Conservation (phyloP, 2,797 vertebrate genomes). For the Florisuga fusca region DNA sequence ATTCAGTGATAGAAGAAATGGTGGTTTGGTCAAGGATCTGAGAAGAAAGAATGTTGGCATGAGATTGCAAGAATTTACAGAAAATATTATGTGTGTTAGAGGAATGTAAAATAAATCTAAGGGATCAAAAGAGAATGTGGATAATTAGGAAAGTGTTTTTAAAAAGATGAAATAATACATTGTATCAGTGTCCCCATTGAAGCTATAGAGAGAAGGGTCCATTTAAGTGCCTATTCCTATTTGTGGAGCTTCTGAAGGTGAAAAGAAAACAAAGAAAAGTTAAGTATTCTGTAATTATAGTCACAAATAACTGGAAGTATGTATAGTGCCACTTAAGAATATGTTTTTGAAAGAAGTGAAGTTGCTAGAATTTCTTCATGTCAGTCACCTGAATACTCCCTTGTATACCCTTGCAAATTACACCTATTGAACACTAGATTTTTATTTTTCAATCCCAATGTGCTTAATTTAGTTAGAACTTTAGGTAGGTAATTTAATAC, state of each 20-base stretch:
- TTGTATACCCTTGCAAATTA: not conserved
- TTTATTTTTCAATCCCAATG: not conserved
- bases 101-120: not conserved
- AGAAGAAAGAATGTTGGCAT: not conserved
- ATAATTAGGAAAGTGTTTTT: not conserved
- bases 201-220: not conserved
- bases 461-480: conserved; percentile 22
- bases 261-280: not conserved
- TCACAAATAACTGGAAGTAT: not conserved
- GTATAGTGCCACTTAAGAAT: not conserved
- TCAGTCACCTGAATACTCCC: not conserved
- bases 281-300: not conserved
- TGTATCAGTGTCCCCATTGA: not conserved
- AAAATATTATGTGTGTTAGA: not conserved
- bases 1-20: not conserved
- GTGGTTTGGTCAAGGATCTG: not conserved
- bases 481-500: conserved; percentile 2
- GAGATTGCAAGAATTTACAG: not conserved
- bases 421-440: not conserved
- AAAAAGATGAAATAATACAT: not conserved
- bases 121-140: not conserved
- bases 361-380: not conserved
- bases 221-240: not conserved
- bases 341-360: not conserved
- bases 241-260: not conserved